Evolutionary conservation across 2,888 invertebrate species (phyloP).

Genomic region (Tethea ocularis): DNA sequence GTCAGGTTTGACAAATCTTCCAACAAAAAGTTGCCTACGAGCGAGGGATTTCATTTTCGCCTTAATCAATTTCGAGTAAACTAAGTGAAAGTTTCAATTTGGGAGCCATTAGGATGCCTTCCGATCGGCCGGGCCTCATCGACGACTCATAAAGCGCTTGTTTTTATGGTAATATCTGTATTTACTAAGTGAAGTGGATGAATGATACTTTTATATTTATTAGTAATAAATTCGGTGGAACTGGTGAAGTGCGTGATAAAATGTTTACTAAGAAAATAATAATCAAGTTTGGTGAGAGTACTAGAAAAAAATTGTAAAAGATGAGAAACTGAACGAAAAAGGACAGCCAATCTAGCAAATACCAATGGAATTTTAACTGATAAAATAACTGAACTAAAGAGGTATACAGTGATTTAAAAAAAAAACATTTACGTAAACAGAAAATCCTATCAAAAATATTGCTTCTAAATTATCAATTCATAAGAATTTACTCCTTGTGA

Average conservation of each 20-base stretch:
- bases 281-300: too few relatives aligned
- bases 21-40: conserved; percentile 26
- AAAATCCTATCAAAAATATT: too few relatives aligned
- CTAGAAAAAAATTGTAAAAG: too few relatives aligned
- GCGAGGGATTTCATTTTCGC: conserved; percentile 48
- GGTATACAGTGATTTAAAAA: too few relatives aligned
- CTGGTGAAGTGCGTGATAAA: background rate
- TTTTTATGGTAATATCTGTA: conserved; percentile 28
- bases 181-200: conserved; percentile 6
- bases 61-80: conserved; percentile 64
- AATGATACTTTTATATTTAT: conserved; percentile 13
- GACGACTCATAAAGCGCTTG: conserved; percentile 33
- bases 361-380: too few relatives aligned
- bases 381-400: too few relatives aligned
- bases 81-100: conserved; percentile 69
- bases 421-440: too few relatives aligned
- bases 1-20: conserved; percentile 14
- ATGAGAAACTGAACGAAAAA: too few relatives aligned
- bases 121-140: conserved; percentile 34
- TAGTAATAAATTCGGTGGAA: conserved; percentile 11
- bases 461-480: background rate
- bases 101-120: conserved; percentile 51
- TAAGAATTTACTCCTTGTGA: conserved; percentile 6
- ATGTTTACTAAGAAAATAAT: background rate
- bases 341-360: too few relatives aligned